Evolutionary conservation across 2,888 invertebrate species (phyloP), one percentile per base, ranked within the genome.

Genomic region (Oasisia sp.): DNA sequence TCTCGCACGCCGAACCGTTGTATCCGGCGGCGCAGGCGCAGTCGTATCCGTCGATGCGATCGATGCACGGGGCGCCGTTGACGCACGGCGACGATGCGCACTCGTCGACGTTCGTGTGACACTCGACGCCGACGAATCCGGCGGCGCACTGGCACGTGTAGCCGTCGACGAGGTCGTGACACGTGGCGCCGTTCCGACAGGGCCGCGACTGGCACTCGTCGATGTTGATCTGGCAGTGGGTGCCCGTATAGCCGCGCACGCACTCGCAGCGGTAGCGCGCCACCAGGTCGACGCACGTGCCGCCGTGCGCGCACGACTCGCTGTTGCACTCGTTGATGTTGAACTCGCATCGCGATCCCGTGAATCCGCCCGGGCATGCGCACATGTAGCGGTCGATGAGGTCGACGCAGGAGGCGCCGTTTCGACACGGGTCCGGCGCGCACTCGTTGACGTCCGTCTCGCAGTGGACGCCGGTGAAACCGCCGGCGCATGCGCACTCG

Each of bases 61-160:
- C 95, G 12, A 91, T 89, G 92, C 96, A 96, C 0, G 93, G 93
- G 27, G 98, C 95, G 92, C 94, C 98, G 94, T 99, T 99, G 94
- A 98, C 98, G 95, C 99, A 99, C 0, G 99, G 99, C 96, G 98
- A 98, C 0, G 98, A 98, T 92, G 98, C 98, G 96, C 99, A 99
- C 74, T 94, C 93, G 91, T 94, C 92, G 44, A 92, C 91, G 11
- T 94, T 92, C 5, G 32, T 44, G 50, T 93, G 91, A 92, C 98
- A 98, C 95, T 97, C 97, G 32, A 19, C n/a, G 19, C 94, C 94
- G 45, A 92, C 92, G 89, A 91, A 93, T 8, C 94, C 94, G n/a
- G 89, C 89, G 7, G 74, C 19, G 44, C 93, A 94, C n/a, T 45
- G 32, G 58, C 93, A 93, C 44, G 8, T 19, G 90, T 74, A 93